Evolutionary conservation across 2,113 vertebrate genomes (phyloP), one percentile per base, ranked within the genome.

Genomic region (Phocoena phocoena): DNA sequence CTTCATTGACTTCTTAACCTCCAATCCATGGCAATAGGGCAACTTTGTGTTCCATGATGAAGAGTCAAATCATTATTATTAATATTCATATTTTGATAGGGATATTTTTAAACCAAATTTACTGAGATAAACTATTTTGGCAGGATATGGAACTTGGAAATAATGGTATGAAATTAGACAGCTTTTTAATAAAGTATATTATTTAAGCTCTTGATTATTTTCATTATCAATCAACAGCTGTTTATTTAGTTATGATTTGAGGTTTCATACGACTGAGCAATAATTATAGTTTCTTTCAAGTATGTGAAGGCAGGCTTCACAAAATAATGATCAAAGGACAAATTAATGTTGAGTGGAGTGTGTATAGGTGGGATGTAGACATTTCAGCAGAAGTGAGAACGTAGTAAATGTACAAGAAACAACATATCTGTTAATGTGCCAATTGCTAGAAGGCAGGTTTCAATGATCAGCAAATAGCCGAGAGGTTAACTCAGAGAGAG

Each of bases 271-370:
- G 67, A 87, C 68, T 76, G 95, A 97, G 41, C 68, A 92, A 83
- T 97, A 95, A 96, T 97, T 80, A 80, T 91, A 80, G 86, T 87
- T 87, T 95, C 76, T 97, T 95, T 98, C 95, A 94, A 87, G 55
- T 70, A 55, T 71, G 47, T 89, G 68, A 94, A 97, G 77, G 87
- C 38, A 91, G 53, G 17, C 20, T 26, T 97, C 63, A 73, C 73
- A 87, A 96, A 95, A 93, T 94, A 94, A 82, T 62, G 81, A 93
- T 94, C 84, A 91, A 81, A 33, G 11, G 36, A 92, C 90, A 38
- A 62, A 79, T 76, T 65, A 65, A 80, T 31, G 44, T 77, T 62
- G 55, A 70, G 60, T 17, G 9, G 68, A 23, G 26, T 53, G 41
- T 14, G 28, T n/a, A 70, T 17, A 58, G 80, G 18, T 86, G 68